Base-by-base conservation (phyloP, 2,888 invertebrate genomes). In the Allacma fusca region DNA sequence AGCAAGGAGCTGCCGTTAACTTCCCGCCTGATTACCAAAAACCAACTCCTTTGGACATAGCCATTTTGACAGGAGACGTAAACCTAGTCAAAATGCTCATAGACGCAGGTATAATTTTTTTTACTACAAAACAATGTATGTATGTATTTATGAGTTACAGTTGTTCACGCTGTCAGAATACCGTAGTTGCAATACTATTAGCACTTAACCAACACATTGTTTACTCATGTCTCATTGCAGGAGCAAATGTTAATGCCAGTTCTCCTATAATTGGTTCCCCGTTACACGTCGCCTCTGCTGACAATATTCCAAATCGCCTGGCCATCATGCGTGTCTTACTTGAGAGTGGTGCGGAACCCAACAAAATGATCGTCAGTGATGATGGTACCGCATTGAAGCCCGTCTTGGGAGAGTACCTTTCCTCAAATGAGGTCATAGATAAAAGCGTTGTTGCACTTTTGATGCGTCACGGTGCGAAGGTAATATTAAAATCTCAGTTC, bases 241-340 rank as follows among this genome's bases (percentile, higher is more conserved):
- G 93, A 80, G 93, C 94, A 0, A 89, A 93, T 85, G 93, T 94
- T 19, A 94, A 94, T 85, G 91, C 92, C 0, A 92, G 92, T 2
- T 93, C 93, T 21, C 92, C 94, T 0, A 91, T 94, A 79, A 93
- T 94, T 76, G 94, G 94, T 0, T 91, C 93, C 0, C 92, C 94
- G 0, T 88, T 94, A 4, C 94, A 94, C 86, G 94, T 94, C 16
- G 94, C 93, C 1, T 93, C 93, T 86, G 92, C 93, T 0, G 94
- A 94, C 85, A 92, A 91, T 85, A 92, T 94, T 74, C 88, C 90
- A 0, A 92, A 93, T 84, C 88, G 78, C 69, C 75, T 84, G 50
- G 84, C 84, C 87, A 89, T 86, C n/a, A 81, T 86, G 43, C 85
- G 91, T 88, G 90, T 93, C 89, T 88, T 93, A 77, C 86, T 93